Conservation (phyloP, 2,113 vertebrate genomes). For the Nycticebus coucang region DNA sequence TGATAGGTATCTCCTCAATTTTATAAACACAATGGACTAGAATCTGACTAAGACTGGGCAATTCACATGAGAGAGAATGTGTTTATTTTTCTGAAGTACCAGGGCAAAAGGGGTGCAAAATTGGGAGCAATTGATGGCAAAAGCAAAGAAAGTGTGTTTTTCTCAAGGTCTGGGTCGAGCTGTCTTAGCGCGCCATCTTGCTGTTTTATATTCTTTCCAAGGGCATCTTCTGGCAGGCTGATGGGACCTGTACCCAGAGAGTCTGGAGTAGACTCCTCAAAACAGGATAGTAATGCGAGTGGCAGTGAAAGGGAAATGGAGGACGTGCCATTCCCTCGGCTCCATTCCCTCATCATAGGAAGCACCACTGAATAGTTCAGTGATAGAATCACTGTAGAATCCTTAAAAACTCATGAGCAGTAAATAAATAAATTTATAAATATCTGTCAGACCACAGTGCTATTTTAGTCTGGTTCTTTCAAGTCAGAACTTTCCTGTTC, state of each 20-base stretch:
- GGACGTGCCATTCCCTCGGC: not conserved
- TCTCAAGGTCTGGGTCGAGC: not conserved
- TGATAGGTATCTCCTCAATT: not conserved
- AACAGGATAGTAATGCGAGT: not conserved
- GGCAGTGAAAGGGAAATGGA: not conserved
- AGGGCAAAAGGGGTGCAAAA: not conserved
- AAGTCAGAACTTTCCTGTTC: not conserved
- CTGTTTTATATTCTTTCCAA: not conserved
- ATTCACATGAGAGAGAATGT: not conserved
- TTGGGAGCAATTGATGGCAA: not conserved
- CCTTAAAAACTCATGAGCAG: not conserved
- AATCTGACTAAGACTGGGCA: not conserved
- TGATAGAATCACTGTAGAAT: not conserved
- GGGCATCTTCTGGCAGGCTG: not conserved
- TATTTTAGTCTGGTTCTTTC: not conserved
- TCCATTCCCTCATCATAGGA: not conserved
- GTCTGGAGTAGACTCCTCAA: not conserved
- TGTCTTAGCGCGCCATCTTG: not conserved
- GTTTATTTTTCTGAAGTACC: not conserved
- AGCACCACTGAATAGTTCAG: not conserved
- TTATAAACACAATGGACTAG: not conserved
- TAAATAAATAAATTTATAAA: not conserved
- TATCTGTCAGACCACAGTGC: not conserved
- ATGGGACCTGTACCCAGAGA: not conserved
- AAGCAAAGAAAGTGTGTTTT: not conserved